Percentiles rank a stretch among this genome's conserved stretches.
phyloP scores from a whole-genome alignment of 2,797 vertebrate species.

The Sciurus vulgaris region DNA sequence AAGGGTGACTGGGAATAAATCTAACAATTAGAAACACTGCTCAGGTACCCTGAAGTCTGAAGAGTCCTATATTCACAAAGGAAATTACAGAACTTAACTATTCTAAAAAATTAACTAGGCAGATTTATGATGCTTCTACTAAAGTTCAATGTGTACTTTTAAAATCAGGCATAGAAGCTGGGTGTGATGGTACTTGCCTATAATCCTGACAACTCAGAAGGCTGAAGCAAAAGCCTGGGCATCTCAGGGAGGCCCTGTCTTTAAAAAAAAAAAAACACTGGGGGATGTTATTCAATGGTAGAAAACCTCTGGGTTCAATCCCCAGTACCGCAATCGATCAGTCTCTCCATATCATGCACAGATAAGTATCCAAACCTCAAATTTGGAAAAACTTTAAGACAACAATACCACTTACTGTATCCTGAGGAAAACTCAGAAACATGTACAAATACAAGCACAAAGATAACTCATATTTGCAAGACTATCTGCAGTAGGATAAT shows the following conservation, averaged over 20 bases:
- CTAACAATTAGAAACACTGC: background rate
- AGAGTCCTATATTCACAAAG: background rate
- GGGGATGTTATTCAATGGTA: no score
- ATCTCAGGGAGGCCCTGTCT: no score
- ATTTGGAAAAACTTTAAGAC: background rate
- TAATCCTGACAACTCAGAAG: no score
- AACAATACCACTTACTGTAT: background rate
- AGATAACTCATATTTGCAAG: background rate
- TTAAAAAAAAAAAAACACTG: no score
- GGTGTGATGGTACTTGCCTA: no score
- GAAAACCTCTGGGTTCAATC: no score
- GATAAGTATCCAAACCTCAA: constrained; percentile 31
- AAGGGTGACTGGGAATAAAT: background rate
- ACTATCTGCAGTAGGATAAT: background rate
- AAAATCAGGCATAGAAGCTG: background rate
- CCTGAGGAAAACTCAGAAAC: constrained; percentile 40
- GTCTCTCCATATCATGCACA: background rate
- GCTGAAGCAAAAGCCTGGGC: no score
- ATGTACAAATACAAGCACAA: background rate
- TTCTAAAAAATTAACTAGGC: background rate
- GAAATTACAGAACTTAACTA: background rate
- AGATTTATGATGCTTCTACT: background rate
- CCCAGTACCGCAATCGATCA: no score
- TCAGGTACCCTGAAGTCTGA: background rate
- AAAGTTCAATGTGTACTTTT: background rate